Base-by-base conservation (phyloP, 1,140 invertebrate species). In the Euwallacea fornicatus region DNA sequence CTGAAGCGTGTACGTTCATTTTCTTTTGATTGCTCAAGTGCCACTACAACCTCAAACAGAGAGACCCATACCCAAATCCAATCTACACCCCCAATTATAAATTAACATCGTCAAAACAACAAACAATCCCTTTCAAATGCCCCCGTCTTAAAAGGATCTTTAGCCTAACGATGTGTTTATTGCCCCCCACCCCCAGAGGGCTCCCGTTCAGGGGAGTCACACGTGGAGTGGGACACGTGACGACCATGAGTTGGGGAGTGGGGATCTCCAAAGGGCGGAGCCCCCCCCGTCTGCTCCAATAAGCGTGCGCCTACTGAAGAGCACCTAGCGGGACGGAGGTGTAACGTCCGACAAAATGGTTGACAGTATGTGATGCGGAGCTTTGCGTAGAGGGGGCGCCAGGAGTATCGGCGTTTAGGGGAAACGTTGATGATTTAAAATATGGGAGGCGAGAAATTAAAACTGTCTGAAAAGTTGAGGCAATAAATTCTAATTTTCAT, bases 101-200 rank as follows among this genome's bases (percentile, higher is more conserved):
- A 33, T 50, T 50, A 50, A 50, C 46, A 50, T 50, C 46, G 13
- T 2, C 46, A 50, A 50, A 47, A 64, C 44, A 64, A 16, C 60
- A 62, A 70, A 70, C 68, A 64, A 63, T 64, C 66, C 61, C 54
- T 33, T 59, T 42, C 50, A 59, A 65, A 71, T 71, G 15, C 53
- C 65, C 61, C 75, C 72, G 76, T 77, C 77, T 79, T 73, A 75
- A 79, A 77, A 77, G 77, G 74, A 74, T 78, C 77, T 81, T 80
- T 80, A 76, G 76, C 78, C 75, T 81, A 80, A 81, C 77, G 79
- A 81, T 71, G 78, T 81, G 79, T 80, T 80, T 80, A 81, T 81
- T 80, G 76, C 76, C 78, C 72, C 78, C 77, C 74, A 66, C 75
- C 70, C 55, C 43, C 71, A 66, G 60, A 9, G 44, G 13, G 43